Base-by-base conservation (phyloP, 2,113 vertebrate species). In the Malurus elegans region DNA sequence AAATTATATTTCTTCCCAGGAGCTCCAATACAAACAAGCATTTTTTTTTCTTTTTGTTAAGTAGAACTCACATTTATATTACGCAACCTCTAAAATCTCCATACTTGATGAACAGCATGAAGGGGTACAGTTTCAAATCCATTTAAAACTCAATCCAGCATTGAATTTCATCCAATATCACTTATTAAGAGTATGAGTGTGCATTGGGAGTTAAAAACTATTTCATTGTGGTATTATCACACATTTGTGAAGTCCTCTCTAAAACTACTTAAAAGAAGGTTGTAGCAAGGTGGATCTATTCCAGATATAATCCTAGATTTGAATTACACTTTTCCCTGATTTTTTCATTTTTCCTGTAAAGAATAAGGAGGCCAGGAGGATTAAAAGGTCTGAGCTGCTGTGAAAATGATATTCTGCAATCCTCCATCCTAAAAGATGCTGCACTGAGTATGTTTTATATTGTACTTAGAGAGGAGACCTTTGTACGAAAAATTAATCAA, bases 281-380 rank as follows among this genome's bases (percentile, higher is more conserved):
- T 69, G n/a, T 47, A 47, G 11, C 14, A 34, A 75, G 17, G 14
- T 69, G 8, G 6, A 10, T 61, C 38, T 38, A 38, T 38, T 11
- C 38, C 38, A 38, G 38, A 34, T 42, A 40, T 69, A 82, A 61
- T 61, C 75, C 17, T 31, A 40, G 29, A 69, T 42, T 40, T 69
- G 92, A 95, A 73, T 66, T 74, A 78, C 8, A 88, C 21, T 58
- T 95, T 94, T 87, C 7, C n/a, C n/a, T 65, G 8, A 72, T 34
- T 80, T 92, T 95, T 84, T 92, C 80, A 75, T 57, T 90, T 72
- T 97, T 75, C 73, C 61, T 84, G 70, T 54, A 90, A 95, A 94
- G 57, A 79, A 86, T 18, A 44, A 85, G 28, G 72, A 80, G 42
- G 66, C 93, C 80, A 51, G 21, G 40, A 67, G 36, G 70, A 92